Evolutionary conservation across 1,140 invertebrate species (phyloP).

Genomic region (Aphelenchoides besseyi): DNA sequence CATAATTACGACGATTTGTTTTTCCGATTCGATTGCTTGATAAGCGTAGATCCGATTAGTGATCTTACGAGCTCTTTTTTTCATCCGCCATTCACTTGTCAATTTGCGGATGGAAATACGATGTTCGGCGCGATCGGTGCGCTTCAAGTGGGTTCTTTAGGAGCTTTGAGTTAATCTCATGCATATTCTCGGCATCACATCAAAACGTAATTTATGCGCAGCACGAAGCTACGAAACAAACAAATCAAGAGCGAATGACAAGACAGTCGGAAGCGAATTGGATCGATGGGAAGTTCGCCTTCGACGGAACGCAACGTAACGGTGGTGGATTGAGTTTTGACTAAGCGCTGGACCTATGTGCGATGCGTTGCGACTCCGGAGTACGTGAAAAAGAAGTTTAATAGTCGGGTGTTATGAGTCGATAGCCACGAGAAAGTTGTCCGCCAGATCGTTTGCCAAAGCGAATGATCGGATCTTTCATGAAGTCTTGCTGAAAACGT

Average conservation of each 20-base stretch:
- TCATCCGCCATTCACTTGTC: no score
- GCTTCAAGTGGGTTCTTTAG: no score
- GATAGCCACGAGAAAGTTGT: neutral
- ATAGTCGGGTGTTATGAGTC: neutral
- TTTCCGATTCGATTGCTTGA: neutral
- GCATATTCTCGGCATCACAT: neutral
- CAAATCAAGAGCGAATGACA: neutral
- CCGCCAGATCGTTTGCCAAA: neutral
- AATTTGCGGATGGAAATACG: no score
- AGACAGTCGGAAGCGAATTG: no score
- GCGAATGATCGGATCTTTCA: slow-evolving; percentile 1
- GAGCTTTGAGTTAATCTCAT: no score
- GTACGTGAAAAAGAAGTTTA: neutral
- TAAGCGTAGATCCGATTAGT: neutral
- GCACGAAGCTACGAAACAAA: neutral
- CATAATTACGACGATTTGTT: neutral
- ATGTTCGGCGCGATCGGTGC: no score
- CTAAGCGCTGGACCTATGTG: neutral
- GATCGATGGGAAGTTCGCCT: no score
- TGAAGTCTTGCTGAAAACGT: neutral
- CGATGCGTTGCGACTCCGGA: no score
- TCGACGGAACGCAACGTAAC: neutral
- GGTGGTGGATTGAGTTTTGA: neutral
- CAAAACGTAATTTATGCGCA: neutral
- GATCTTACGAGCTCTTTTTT: no score